phyloP scores from a whole-genome alignment of 2,888 invertebrate genomes.

The Acrobasis consociella region DNA sequence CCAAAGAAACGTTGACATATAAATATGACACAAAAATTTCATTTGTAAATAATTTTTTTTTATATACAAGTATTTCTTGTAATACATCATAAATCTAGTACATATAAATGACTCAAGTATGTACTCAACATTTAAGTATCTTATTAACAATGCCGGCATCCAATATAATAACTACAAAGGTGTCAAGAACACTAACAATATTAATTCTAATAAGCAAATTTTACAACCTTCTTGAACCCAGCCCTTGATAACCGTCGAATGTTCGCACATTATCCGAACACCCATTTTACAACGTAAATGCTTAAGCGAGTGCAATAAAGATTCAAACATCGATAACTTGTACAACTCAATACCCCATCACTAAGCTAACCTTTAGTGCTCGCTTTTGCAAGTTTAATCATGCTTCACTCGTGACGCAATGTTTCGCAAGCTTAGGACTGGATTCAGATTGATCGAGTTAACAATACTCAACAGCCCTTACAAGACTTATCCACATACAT shows the following conservation, averaged over 20 bases:
- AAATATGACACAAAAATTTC: too few relatives aligned
- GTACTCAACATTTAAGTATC: slow-evolving; percentile 16
- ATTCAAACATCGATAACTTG: slow-evolving; percentile 29
- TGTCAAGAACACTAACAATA: not conserved
- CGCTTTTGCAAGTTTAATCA: slow-evolving; percentile 82
- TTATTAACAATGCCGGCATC: not conserved
- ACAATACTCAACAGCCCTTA: too few relatives aligned
- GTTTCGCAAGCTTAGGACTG: slow-evolving; percentile 71
- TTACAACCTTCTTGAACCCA: slow-evolving; percentile 24
- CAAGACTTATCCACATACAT: too few relatives aligned
- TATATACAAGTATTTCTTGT: too few relatives aligned
- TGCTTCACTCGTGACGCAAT: slow-evolving; percentile 79
- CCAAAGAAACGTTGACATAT: too few relatives aligned
- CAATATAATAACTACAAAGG: not conserved
- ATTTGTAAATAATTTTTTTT: too few relatives aligned
- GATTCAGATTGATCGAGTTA: slow-evolving; percentile 8
- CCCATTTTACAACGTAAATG: slow-evolving; percentile 12
- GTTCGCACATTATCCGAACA: slow-evolving; percentile 15
- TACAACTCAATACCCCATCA: slow-evolving; percentile 34
- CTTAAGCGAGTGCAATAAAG: slow-evolving; percentile 13
- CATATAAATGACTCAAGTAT: slow-evolving; percentile 2
- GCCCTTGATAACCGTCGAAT: slow-evolving; percentile 15
- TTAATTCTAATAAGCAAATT: not conserved
- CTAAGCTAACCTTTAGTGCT: slow-evolving; percentile 78
- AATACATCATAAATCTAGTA: too few relatives aligned